Percentiles rank a stretch among this genome's conserved stretches.
phyloP scores from a whole-genome alignment of 35 echinoderm and acorn worm genomes.

The Amphiura filiformis region DNA sequence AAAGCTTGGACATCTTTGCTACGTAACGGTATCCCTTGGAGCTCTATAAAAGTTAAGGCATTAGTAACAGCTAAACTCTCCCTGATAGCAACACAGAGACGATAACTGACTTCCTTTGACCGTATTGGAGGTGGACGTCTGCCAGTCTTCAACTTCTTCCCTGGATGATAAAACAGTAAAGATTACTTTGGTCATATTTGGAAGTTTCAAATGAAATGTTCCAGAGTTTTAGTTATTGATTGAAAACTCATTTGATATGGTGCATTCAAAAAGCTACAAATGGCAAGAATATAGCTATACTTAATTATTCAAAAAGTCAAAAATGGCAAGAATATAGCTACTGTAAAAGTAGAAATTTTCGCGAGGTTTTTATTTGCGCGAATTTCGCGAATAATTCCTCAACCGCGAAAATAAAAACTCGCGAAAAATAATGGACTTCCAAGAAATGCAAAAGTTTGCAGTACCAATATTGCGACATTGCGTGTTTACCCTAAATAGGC shows the following conservation, averaged over 20 bases:
- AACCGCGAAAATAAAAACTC: neutral
- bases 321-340: too few species aligned
- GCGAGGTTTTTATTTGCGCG: too few species aligned
- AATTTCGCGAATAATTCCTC: neutral
- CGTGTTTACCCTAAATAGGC: neutral
- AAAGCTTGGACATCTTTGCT: constrained; percentile 53
- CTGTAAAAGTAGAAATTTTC: too few species aligned
- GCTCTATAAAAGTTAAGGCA: constrained; percentile 38
- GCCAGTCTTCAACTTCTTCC: neutral
- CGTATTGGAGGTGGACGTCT: constrained; percentile 77
- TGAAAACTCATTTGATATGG: too few species aligned
- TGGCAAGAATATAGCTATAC: too few species aligned
- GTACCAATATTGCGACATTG: neutral
- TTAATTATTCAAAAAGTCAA: too few species aligned
- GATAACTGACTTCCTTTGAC: constrained; percentile 71
- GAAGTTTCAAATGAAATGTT: too few species aligned
- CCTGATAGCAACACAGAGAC: constrained; percentile 60
- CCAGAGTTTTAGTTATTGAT: too few species aligned
- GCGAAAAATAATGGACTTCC: neutral
- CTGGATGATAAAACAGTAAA: neutral
- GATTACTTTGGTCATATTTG: too few species aligned
- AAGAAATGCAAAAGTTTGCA: neutral
- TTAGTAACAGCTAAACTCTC: constrained; percentile 61
- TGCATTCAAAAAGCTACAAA: too few species aligned
- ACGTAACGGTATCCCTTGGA: constrained; percentile 77